A percentile compares a stretch with the other conserved stretches of the same genome.
Evolutionary conservation across 2,888 invertebrate species (phyloP).

Genomic region (Dicroscelio sp.): DNA sequence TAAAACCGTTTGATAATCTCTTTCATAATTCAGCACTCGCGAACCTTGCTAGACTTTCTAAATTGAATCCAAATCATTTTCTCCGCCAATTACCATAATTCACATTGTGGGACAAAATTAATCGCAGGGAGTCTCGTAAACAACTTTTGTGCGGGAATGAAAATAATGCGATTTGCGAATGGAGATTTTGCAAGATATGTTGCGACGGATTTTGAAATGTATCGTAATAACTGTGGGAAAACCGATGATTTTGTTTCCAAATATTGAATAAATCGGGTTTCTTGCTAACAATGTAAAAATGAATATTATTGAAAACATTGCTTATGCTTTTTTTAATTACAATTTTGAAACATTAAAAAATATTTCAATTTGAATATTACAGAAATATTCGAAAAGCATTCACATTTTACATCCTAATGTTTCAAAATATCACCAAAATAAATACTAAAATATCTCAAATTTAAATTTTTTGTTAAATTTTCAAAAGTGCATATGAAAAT

Average conservation of each 20-base stretch:
- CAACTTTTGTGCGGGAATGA: neutral
- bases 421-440: too few species aligned
- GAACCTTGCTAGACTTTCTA: conserved; percentile 41
- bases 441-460: neutral
- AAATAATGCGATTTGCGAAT: conserved; percentile 42
- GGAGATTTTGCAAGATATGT: conserved; percentile 39
- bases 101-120: conserved; percentile 39
- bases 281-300: too few species aligned
- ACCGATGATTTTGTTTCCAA: too few species aligned
- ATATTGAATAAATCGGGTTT: too few species aligned
- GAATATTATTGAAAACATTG: too few species aligned
- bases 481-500: too few species aligned
- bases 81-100: conserved; percentile 37
- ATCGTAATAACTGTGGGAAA: too few species aligned
- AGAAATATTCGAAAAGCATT: too few species aligned
- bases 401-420: too few species aligned
- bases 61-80: conserved; percentile 53
- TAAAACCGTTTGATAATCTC: conserved; percentile 32
- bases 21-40: conserved; percentile 28
- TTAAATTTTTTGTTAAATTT: neutral
- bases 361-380: too few species aligned
- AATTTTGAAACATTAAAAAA: too few species aligned
- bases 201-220: conserved; percentile 32
- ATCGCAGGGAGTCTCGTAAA: neutral
- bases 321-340: too few species aligned